Base-by-base conservation (phyloP, 2,888 invertebrate genomes). In the Xylota segnis region DNA sequence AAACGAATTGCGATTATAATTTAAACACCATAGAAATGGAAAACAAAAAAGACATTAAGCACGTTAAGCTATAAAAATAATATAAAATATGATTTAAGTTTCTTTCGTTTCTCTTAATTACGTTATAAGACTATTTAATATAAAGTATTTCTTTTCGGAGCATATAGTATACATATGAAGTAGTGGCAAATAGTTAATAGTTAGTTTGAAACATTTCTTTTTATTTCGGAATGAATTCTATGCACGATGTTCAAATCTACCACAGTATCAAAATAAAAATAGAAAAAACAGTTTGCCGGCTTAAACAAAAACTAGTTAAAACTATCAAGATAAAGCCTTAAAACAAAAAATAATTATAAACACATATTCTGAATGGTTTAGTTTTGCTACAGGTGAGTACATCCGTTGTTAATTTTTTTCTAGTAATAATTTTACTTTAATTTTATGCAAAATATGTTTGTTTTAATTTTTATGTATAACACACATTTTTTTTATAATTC, bases 31-130 rank as follows among this genome's bases (percentile, higher is more conserved):
- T 74, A 75, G 37, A 59, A 78, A 84, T 79, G 70, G 84, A 84
- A 79, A 84, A 65, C 45, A 45, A 71, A 86, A 84, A 86, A 86
- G 86, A 86, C 86, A 86, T 72, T 77, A 82, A 86, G 86, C 86
- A 86, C 86, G 76, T 86, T 82, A 86, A 86, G 82, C 75, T 84
- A 65, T 65, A 65, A 61, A 65, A 61, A 45, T 47, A 72, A 43
- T 40, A 10, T 23, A 23, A 23, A 2, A 61, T 70, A 61, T 70
- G 29, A 78, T 56, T 74, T 84, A 79, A 79, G 70, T 75, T 79
- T 14, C 27, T 52, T 58, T 79, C 45, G 27, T 68, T 70, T 40
- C 43, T 74, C 47, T 66, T 52, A 71, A 32, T 43, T 66, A 78
- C 61, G 47, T 65, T 75, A 37, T 43, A 71, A 75, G 71, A 71